Evolutionary conservation across 2,888 invertebrate genomes (phyloP).

Genomic region (Leptura quadrifasciata): DNA sequence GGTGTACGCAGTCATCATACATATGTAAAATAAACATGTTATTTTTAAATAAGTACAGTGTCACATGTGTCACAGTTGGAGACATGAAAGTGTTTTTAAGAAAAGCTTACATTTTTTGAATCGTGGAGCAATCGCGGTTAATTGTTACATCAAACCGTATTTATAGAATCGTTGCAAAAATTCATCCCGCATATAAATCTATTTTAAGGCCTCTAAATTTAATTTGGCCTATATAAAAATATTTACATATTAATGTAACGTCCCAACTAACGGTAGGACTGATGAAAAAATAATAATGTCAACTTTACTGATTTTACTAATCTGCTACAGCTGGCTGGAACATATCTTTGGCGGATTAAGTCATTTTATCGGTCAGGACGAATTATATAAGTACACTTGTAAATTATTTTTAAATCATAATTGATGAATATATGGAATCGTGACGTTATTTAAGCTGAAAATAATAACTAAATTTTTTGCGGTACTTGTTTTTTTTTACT

Average conservation of each 20-base stretch:
- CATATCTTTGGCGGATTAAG: no score
- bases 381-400: no score
- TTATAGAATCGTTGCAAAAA: conserved; percentile 48
- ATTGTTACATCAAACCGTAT: conserved; percentile 44
- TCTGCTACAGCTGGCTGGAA: background rate
- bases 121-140: conserved; percentile 16
- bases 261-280: background rate
- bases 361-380: no score
- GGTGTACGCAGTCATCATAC: background rate
- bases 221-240: conserved; percentile 25
- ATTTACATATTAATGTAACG: conserved; percentile 1
- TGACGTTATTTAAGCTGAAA: no score
- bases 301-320: background rate
- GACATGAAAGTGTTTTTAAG: conserved; percentile 25
- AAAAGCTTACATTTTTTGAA: conserved; percentile 14
- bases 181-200: conserved; percentile 27
- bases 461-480: no score
- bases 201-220: conserved; percentile 12
- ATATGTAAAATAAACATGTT: conserved; percentile 18
- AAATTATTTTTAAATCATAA: no score
- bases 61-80: conserved; percentile 29
- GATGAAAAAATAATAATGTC: conserved; percentile 7
- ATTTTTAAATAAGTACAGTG: conserved; percentile 13
- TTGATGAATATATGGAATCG: no score
- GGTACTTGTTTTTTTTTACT: no score